Percentiles rank a stretch among this genome's conserved stretches.
Conservation (phyloP, 1,140 invertebrate species). For the Eciton burchellii region DNA sequence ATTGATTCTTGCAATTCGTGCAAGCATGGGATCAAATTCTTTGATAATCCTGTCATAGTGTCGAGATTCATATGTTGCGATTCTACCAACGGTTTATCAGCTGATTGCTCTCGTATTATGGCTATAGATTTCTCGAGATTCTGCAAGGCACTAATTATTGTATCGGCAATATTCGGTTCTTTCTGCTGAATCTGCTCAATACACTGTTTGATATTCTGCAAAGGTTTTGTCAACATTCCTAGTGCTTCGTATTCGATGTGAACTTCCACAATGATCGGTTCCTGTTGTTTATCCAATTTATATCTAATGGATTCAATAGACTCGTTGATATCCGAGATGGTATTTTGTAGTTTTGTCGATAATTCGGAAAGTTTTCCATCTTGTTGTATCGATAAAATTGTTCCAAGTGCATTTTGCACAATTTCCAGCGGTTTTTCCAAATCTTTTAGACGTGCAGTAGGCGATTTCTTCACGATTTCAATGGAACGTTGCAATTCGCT, state of each 20-base stretch:
- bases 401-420: slow-evolving; percentile 46
- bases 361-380: slow-evolving; percentile 31
- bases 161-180: background rate
- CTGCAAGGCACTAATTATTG: background rate
- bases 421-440: slow-evolving; percentile 62
- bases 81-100: slow-evolving; percentile 57
- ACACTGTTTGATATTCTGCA: slow-evolving; percentile 50
- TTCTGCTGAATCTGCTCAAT: slow-evolving; percentile 28
- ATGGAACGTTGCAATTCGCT: slow-evolving; percentile 60
- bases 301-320: slow-evolving; percentile 55
- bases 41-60: background rate
- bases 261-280: slow-evolving; percentile 27
- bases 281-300: slow-evolving; percentile 49
- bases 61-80: background rate
- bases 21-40: slow-evolving; percentile 21
- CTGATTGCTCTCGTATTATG: slow-evolving; percentile 50
- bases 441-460: slow-evolving; percentile 59
- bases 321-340: slow-evolving; percentile 55
- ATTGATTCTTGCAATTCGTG: slow-evolving; percentile 42
- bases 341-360: slow-evolving; percentile 47
- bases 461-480: slow-evolving; percentile 58
- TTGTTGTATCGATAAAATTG: background rate
- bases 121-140: slow-evolving; percentile 35
- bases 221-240: slow-evolving; percentile 29
- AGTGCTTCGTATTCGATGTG: slow-evolving; percentile 59